Percentiles rank a stretch among this genome's conserved stretches.
Conservation (phyloP, 2,113 vertebrate species). For the Stigmatopora argus region DNA sequence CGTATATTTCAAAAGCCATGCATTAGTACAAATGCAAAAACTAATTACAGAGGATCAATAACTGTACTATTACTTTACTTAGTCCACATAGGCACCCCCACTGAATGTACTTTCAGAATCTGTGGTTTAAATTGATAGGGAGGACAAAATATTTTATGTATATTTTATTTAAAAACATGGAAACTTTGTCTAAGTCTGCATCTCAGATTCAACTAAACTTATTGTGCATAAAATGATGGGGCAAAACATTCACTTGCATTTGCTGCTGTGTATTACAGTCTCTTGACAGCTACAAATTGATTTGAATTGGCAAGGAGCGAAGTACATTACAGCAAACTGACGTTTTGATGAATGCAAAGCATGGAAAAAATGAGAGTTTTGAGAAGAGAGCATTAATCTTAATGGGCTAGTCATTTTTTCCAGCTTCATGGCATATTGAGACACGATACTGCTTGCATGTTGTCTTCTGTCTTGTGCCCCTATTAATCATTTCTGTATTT, state of each 20-base stretch:
- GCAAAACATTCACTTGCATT: constrained; percentile 37
- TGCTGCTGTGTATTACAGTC: constrained; percentile 39
- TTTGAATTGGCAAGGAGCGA: constrained; percentile 49
- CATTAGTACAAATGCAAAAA: not conserved
- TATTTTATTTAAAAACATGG: not conserved
- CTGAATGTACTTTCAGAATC: not conserved
- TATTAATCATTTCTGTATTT: not conserved
- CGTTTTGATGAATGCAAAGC: constrained; percentile 59
- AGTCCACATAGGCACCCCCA: not conserved
- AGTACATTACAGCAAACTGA: constrained; percentile 43
- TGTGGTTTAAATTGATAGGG: not conserved
- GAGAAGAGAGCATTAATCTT: constrained; percentile 47
- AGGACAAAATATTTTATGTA: not conserved
- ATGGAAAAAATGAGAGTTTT: constrained; percentile 48
- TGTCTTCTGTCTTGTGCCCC: constrained; percentile 9
- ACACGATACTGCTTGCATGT: constrained; percentile 15
- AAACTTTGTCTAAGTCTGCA: not conserved
- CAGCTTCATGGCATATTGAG: constrained; percentile 32
- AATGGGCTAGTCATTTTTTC: constrained; percentile 51
- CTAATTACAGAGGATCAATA: not conserved
- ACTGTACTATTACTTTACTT: not conserved
- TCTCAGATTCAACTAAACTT: constrained; percentile 36
- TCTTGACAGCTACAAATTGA: constrained; percentile 47
- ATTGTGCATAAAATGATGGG: constrained; percentile 17
- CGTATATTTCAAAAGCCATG: too few relatives aligned